Evolutionary conservation across 2,888 invertebrate species (phyloP), one percentile per base, ranked within the genome.

Genomic region (Thera britannica): DNA sequence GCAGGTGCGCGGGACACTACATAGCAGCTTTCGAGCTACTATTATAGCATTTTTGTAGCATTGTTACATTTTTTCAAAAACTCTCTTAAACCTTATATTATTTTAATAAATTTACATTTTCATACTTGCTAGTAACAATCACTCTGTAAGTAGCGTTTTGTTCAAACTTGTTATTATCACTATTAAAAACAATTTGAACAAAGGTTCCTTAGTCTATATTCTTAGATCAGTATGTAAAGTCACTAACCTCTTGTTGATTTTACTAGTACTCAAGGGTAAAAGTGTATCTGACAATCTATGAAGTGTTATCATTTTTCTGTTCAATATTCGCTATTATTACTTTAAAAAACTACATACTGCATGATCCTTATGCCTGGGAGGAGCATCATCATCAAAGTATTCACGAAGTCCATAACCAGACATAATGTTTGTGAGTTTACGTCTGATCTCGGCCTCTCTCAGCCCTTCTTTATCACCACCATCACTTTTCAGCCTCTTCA

Each of bases 401-500:
- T 97, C 97, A 62, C 96, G 86, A 3, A 98, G 90, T 54, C 96
- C 96, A 87, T 97, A 98, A 34, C 95, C 96, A 71, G 95, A 95
- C 96, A 98, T 96, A 52, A 98, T 97, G 52, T 96, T 96, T 74
- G 96, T 95, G 0, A 98, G 94, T 83, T 97, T 98, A 64, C 96
- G 96, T 23, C 98, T 92, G 51, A 98, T 82, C 77, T 96, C 96
- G 0, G 97, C 97, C 85, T 97, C 98, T 82, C 96, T 96, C 5
- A 97, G 82, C 0, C 98, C 98, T 80, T 98, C 97, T 77, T 97
- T 97, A 85, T 99, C 98, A 72, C 96, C 95, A 35, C 97, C 97
- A 77, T 98, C 97, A 56, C 96, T 94, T 82, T 96, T 97, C 2
- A 97, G 86, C 81, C 97, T 96, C 86, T 99, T 99, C 86, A 96